phyloP scores from a whole-genome alignment of 1,140 invertebrate genomes.

The Asobara japonica region DNA sequence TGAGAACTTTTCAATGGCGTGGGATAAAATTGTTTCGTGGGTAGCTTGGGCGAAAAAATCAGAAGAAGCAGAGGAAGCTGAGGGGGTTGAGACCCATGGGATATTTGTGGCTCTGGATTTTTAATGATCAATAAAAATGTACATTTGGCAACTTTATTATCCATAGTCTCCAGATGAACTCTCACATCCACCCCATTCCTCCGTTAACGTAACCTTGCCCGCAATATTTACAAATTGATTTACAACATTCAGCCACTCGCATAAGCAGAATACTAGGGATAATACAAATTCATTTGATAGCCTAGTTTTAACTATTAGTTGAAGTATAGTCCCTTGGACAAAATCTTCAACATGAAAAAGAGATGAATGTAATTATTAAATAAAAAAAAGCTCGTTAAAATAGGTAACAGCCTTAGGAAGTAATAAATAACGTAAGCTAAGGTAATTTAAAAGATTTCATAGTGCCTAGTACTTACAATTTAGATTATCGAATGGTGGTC shows the following conservation, averaged over 20 bases:
- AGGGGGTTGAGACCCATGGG: no score
- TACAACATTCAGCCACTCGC: not conserved
- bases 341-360: not conserved
- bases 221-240: not conserved
- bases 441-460: not conserved
- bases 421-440: conserved; percentile 23
- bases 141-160: conserved; percentile 27
- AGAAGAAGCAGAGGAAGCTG: no score
- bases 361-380: not conserved
- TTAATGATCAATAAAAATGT: conserved; percentile 5
- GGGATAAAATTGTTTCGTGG: no score
- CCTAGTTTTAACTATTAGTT: no score
- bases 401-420: conserved; percentile 28
- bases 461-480: not conserved
- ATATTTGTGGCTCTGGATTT: no score
- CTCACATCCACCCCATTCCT: conserved; percentile 28
- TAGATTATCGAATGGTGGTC: not conserved
- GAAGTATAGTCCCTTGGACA: no score
- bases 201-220: not conserved
- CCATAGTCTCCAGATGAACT: not conserved
- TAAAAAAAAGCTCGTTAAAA: not conserved
- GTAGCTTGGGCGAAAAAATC: no score
- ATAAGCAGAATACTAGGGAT: not conserved
- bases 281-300: not conserved
- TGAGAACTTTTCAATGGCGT: no score